phyloP scores from a whole-genome alignment of 2,797 vertebrate genomes.

The Cercopithecus diana region DNA sequence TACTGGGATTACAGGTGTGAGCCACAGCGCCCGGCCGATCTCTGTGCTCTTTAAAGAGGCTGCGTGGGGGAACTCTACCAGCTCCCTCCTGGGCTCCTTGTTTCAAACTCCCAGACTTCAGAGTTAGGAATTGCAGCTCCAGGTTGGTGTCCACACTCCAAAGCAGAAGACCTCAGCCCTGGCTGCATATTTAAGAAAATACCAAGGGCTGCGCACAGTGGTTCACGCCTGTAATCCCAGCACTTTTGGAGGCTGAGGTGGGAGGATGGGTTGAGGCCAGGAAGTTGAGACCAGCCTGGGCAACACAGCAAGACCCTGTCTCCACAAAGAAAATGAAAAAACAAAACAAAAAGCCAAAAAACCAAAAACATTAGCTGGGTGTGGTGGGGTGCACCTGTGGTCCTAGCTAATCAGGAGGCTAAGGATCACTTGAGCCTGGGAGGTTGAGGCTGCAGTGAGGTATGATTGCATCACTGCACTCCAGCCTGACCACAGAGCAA shows the following conservation, averaged over 20 bases:
- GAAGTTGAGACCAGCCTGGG: background rate
- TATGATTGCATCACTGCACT: background rate
- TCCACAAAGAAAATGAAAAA: background rate
- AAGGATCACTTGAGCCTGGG: background rate
- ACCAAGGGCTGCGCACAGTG: background rate
- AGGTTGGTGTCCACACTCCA: background rate
- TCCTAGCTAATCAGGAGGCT: background rate
- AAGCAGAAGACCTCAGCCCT: background rate
- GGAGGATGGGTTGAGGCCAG: background rate
- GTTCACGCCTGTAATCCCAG: background rate
- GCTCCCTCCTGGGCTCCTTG: background rate
- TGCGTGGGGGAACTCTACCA: accelerated
- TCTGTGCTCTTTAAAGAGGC: background rate
- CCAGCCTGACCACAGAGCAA: background rate
- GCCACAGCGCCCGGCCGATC: too few species aligned
- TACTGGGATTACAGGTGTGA: too few species aligned
- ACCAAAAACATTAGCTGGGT: background rate
- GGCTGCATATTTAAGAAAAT: background rate
- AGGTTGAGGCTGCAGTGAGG: background rate
- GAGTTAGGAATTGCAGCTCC: background rate
- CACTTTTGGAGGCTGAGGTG: background rate
- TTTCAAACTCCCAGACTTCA: background rate
- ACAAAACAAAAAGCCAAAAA: too few species aligned
- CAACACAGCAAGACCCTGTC: background rate
- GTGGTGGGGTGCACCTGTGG: background rate